Conservation (phyloP, 2,888 invertebrate genomes). For the Campoplex nolae region DNA sequence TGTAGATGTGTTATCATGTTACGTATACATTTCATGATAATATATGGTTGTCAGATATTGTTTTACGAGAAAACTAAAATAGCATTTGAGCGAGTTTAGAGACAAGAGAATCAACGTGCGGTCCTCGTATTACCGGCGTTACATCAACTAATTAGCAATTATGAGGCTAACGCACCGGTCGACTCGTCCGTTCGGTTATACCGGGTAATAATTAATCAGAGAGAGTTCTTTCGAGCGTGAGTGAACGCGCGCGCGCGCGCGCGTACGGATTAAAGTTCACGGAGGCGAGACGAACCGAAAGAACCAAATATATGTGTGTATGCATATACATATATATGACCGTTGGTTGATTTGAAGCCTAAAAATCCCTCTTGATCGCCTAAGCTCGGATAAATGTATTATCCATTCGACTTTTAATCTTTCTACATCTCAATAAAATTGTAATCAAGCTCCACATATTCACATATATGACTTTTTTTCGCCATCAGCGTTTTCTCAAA, state of each 20-base stretch:
- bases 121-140: conserved; percentile 73
- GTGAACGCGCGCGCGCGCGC: conserved; percentile 52
- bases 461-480: neutral
- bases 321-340: neutral
- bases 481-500: neutral
- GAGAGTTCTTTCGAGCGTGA: conserved; percentile 69
- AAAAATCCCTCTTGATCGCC: neutral
- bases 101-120: conserved; percentile 63
- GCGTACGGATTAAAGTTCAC: conserved; percentile 66
- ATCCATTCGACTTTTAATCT: conserved; percentile 13
- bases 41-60: neutral
- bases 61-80: conserved; percentile 33
- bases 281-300: conserved; percentile 65
- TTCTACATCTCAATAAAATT: neutral
- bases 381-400: conserved; percentile 21
- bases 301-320: neutral
- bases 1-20: neutral
- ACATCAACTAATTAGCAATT: conserved; percentile 79
- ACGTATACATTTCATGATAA: neutral
- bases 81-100: neutral
- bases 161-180: conserved; percentile 68
- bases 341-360: conserved; percentile 34
- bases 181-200: conserved; percentile 57
- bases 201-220: conserved; percentile 75
- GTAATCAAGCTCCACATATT: neutral